Evolutionary conservation across 2,888 invertebrate genomes (phyloP).

Genomic region (Drosophila austrosaltans): DNA sequence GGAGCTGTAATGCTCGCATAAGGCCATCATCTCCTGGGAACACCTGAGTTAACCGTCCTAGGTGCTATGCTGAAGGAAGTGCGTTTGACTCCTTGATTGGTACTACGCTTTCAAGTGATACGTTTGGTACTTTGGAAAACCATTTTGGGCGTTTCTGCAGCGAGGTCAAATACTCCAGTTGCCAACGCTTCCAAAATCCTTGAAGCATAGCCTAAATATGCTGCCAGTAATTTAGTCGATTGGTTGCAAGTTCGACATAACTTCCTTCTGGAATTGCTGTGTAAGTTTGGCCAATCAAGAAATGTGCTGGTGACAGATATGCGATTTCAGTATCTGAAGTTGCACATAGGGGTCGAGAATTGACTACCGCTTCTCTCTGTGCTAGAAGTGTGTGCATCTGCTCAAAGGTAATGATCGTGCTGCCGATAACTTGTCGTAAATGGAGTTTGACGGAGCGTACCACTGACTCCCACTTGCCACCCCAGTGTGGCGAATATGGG

Average conservation of each 20-base stretch:
- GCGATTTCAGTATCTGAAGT: background rate
- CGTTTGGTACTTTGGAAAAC: background rate
- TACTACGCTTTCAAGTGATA: too few relatives aligned
- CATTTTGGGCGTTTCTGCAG: background rate
- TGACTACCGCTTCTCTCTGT: background rate
- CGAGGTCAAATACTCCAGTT: background rate
- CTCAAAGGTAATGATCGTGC: background rate
- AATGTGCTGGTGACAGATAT: background rate
- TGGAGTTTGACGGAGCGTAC: background rate
- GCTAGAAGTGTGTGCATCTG: too few relatives aligned
- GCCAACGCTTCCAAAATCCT: constrained; percentile 4
- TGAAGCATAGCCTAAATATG: background rate
- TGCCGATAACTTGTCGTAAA: background rate
- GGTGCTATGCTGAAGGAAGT: too few relatives aligned
- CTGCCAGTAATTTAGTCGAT: background rate
- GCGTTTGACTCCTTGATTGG: too few relatives aligned
- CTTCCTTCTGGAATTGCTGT: background rate
- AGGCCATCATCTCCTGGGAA: too few relatives aligned
- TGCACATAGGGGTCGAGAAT: background rate
- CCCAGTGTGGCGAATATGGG: background rate
- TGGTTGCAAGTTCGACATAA: too few relatives aligned
- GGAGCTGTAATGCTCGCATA: too few relatives aligned
- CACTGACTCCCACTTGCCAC: background rate
- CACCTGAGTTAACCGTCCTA: too few relatives aligned
- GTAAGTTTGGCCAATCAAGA: background rate